Base-by-base conservation (phyloP, 92 coral and sea anemone species). In the Epizoanthus scotinus region DNA sequence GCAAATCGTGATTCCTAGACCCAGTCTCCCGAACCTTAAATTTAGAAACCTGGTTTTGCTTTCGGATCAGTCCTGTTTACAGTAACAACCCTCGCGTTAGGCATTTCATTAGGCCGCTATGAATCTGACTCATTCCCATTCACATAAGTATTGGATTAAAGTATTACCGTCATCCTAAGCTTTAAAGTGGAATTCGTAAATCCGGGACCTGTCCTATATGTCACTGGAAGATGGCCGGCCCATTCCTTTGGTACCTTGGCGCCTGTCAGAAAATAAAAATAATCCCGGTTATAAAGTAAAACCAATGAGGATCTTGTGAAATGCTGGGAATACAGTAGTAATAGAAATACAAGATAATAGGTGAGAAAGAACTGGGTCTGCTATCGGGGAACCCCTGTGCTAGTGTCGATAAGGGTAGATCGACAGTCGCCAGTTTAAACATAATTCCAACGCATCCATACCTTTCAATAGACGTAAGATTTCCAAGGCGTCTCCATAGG, bases 181-280 rank as follows among this genome's bases (percentile, higher is more conserved):
- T 71, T 79, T 21, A 77, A 24, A 20, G 62, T 70, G 26, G 79
- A 27, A 82, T 93, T 92, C 58, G 52, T 58, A 67, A 95, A 95
- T 22, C 98, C 98, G 50, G 99, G 97, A 14, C 99, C 99, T 29
- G 85, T 67, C 60, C 82, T 84, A 57, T 95, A 95, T 0, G 85
- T 82, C n/a, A 91, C 57, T 17, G 78, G 49, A 15, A 95, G 83
- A 21, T 82, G 82, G 22, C 97, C 95, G 72, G 81, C 88, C 97
- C 97, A 95, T 19, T 47, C 67, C 27, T 77, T 28, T 10, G 98
- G 98, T 20, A 91, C 95, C 25, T 79, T 52, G 18, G 60, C 82
- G 21, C 97, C 98, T 95, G 81, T 75, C 20, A 75, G 50, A 73
- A 53, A 34, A 57, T 15, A 8, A 1, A 1, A 10, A 36, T n/a